phyloP scores from a whole-genome alignment of 2,888 invertebrate genomes.

The Eupithecia centaureata region DNA sequence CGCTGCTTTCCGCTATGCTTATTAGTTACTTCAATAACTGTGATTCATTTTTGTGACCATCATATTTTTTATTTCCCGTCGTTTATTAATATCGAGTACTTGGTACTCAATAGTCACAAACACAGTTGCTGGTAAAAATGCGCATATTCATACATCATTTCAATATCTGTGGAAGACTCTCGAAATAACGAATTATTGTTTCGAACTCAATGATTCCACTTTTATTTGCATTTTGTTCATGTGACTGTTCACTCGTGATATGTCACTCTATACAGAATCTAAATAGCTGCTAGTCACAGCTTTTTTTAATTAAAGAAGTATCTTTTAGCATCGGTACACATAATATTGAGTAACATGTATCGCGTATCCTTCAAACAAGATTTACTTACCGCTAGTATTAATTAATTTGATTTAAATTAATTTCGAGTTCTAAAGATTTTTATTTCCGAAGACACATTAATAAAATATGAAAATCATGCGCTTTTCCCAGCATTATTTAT shows the following conservation, averaged over 20 bases:
- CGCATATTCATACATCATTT: slow-evolving; percentile 17
- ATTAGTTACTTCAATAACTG: no score
- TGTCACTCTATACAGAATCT: neutral
- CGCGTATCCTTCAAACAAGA: no score
- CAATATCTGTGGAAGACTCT: slow-evolving; percentile 16
- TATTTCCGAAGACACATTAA: no score
- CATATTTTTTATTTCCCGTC: neutral
- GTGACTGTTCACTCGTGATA: slow-evolving; percentile 4
- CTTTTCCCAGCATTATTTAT: no score
- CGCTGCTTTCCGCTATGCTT: neutral
- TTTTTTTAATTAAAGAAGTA: neutral
- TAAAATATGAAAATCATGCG: no score
- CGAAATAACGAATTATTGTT: slow-evolving; percentile 31
- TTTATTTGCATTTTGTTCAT: slow-evolving; percentile 22
- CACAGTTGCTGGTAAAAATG: slow-evolving; percentile 1
- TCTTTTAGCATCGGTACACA: neutral
- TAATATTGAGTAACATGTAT: no score
- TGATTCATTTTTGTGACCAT: neutral
- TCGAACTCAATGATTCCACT: slow-evolving; percentile 24
- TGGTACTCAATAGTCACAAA: neutral
- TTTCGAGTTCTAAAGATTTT: no score
- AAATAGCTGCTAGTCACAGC: neutral
- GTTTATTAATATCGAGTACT: neutral
- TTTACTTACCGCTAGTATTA: no score
- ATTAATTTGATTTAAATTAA: no score